phyloP scores from a whole-genome alignment of 2,888 invertebrate genomes.

The Polietes domitor region DNA sequence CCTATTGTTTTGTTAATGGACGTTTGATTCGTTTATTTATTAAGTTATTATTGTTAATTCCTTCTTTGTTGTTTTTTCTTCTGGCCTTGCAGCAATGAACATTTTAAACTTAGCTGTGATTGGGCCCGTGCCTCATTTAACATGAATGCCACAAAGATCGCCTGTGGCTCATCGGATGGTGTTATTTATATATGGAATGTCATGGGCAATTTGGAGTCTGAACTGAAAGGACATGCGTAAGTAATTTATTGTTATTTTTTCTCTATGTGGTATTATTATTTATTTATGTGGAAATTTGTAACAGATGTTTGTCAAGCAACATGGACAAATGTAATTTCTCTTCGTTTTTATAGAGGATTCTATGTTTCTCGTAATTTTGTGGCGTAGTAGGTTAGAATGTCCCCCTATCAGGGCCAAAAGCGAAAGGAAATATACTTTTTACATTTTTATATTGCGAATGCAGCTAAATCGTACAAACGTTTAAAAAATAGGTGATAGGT shows the following conservation, averaged over 20 bases:
- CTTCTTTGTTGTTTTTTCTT: slow-evolving; percentile 49
- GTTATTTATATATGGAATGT: slow-evolving; percentile 95
- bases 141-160: slow-evolving; percentile 92
- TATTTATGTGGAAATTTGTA: slow-evolving; percentile 6
- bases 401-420: too few relatives aligned
- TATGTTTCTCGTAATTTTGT: too few relatives aligned
- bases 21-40: background rate
- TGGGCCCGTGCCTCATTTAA: slow-evolving; percentile 96
- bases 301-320: too few relatives aligned
- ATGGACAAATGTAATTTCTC: too few relatives aligned
- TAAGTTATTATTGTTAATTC: background rate
- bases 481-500: too few relatives aligned
- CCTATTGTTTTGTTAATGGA: slow-evolving; percentile 20
- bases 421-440: too few relatives aligned
- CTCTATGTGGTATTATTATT: background rate
- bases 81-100: slow-evolving; percentile 88
- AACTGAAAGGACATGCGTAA: slow-evolving; percentile 91
- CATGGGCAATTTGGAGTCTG: slow-evolving; percentile 88
- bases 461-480: too few relatives aligned
- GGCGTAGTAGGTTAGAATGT: too few relatives aligned
- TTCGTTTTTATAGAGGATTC: too few relatives aligned
- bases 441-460: too few relatives aligned
- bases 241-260: slow-evolving; percentile 77
- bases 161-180: slow-evolving; percentile 96
- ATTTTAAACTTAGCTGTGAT: slow-evolving; percentile 97